Percentiles rank a stretch among this genome's conserved stretches.
Evolutionary conservation across 2,113 vertebrate species (phyloP).

Genomic region (Anoura caudifer): DNA sequence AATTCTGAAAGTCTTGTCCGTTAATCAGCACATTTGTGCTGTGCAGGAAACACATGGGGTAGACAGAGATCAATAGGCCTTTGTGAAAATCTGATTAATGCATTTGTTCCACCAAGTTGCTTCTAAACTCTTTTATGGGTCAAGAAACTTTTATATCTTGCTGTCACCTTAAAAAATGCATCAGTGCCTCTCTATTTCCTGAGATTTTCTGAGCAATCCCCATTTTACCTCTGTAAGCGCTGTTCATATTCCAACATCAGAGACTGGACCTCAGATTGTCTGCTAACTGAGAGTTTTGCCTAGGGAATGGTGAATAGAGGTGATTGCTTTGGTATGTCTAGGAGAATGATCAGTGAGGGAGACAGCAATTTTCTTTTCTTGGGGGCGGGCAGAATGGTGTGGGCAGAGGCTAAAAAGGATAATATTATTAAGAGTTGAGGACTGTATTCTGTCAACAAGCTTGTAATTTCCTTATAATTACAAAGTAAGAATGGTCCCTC

Average conservation of each 20-base stretch:
- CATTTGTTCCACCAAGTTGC: background rate
- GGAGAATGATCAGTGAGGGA: background rate
- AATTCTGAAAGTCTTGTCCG: background rate
- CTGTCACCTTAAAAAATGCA: background rate
- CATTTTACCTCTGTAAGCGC: background rate
- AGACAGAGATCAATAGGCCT: background rate
- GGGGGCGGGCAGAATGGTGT: background rate
- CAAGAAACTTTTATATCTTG: background rate
- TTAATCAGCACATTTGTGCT: background rate
- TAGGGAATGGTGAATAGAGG: background rate
- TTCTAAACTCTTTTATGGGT: conserved; percentile 5
- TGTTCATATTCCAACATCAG: background rate
- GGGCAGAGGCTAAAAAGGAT: background rate
- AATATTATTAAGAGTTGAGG: background rate
- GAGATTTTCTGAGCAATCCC: background rate
- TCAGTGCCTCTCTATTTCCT: background rate
- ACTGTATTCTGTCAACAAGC: background rate
- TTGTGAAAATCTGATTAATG: conserved; percentile 20
- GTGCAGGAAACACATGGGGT: background rate
- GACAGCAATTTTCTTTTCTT: background rate
- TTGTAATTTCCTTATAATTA: conserved; percentile 1
- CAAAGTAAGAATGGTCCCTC: background rate
- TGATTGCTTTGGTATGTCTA: background rate
- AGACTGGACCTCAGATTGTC: background rate
- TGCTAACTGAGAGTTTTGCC: background rate